Percentiles rank a stretch among this genome's conserved stretches.
phyloP scores from a whole-genome alignment of 2,113 vertebrate genomes.

The Megaleporinus macrocephalus region DNA sequence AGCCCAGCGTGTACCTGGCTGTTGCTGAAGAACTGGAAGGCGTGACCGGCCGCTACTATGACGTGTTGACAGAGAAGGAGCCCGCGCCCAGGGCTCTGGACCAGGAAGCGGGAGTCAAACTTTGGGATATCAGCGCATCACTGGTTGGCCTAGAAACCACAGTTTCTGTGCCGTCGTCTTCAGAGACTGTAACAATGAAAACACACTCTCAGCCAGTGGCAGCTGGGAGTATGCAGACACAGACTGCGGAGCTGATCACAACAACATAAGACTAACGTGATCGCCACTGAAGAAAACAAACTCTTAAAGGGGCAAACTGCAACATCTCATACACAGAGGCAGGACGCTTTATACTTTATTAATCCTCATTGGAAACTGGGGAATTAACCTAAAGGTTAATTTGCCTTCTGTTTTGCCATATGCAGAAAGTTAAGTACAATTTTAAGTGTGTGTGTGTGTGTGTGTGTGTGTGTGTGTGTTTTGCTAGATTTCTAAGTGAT shows the following conservation, averaged over 20 bases:
- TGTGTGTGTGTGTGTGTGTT: no score
- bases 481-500: no score
- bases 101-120: conserved; percentile 71
- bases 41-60: conserved; percentile 83
- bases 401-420: no score
- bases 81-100: conserved; percentile 81
- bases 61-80: conserved; percentile 81
- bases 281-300: not conserved
- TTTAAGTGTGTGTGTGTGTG: no score
- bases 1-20: conserved; percentile 81
- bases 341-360: not conserved
- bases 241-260: not conserved
- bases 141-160: conserved; percentile 78
- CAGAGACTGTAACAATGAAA: not conserved
- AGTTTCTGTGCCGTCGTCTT: not conserved
- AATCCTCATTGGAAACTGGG: not conserved
- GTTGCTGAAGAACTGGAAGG: conserved; percentile 80
- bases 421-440: no score
- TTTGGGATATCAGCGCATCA: conserved; percentile 83
- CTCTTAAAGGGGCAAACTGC: not conserved
- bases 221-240: not conserved
- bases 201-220: not conserved
- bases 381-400: not conserved
- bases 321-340: no score
- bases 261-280: not conserved